Conservation (phyloP, 2,113 vertebrate genomes). For the Boleophthalmus pectinirostris region DNA sequence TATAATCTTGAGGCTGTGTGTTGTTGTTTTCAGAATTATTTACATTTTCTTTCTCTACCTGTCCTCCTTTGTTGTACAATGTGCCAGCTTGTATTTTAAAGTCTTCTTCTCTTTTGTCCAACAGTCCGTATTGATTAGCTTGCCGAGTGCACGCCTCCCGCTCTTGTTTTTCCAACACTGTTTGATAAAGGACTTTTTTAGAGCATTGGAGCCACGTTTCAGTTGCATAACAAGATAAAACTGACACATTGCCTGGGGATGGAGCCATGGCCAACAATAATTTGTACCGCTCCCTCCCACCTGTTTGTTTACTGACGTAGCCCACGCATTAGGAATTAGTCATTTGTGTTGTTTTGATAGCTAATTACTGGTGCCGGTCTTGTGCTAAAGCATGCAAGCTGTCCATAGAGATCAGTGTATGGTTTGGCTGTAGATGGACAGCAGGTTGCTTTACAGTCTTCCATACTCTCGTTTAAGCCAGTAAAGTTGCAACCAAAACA, state of each 20-base stretch:
- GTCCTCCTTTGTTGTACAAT: neutral
- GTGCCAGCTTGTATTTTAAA: conserved; percentile 16
- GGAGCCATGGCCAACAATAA: conserved; percentile 63
- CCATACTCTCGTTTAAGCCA: neutral
- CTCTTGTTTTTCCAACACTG: conserved; percentile 45
- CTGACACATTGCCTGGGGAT: conserved; percentile 62
- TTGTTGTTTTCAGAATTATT: neutral
- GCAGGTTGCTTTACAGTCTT: conserved; percentile 43
- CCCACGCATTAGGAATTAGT: conserved; percentile 62
- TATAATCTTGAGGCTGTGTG: neutral
- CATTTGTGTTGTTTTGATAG: conserved; percentile 68
- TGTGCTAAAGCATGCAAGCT: conserved; percentile 70
- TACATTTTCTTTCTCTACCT: neutral
- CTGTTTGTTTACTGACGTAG: conserved; percentile 67
- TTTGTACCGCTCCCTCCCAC: conserved; percentile 65
- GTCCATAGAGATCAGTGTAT: conserved; percentile 69
- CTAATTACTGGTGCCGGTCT: conserved; percentile 57
- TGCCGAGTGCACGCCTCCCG: conserved; percentile 41
- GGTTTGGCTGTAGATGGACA: conserved; percentile 53
- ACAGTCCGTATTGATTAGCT: conserved; percentile 53
- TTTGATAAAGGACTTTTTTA: conserved; percentile 38
- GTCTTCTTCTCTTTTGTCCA: conserved; percentile 28
- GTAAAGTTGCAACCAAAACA: neutral
- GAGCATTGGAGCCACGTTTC: conserved; percentile 23
- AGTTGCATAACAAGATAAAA: conserved; percentile 68